Evolutionary conservation across 1,140 invertebrate genomes (phyloP).

Genomic region (Ectropis grisescens): DNA sequence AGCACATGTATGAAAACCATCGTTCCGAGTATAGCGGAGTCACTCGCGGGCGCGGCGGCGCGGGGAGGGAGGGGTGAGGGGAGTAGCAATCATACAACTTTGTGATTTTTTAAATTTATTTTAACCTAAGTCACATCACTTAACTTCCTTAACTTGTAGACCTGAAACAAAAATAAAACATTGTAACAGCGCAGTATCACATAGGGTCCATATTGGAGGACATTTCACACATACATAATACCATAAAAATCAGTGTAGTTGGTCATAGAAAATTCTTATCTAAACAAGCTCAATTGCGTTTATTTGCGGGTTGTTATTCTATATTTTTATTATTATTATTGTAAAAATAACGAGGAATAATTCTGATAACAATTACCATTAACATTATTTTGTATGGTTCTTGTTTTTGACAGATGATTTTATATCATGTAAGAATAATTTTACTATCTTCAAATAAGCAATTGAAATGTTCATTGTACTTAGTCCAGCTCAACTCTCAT

Average conservation of each 20-base stretch:
- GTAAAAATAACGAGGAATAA: no score
- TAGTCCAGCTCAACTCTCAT: no score
- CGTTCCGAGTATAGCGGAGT: not conserved
- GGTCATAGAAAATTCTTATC: not conserved
- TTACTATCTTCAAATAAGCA: no score
- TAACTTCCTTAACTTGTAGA: slow-evolving; percentile 87
- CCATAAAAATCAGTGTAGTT: not conserved
- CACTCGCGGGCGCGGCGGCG: not conserved
- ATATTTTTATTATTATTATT: no score
- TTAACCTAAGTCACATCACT: slow-evolving; percentile 67
- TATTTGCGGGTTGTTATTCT: no score
- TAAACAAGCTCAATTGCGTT: not conserved
- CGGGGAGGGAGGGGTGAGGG: not conserved
- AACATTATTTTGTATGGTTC: no score
- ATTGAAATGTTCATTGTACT: no score
- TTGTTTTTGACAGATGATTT: no score
- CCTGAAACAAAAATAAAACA: slow-evolving; percentile 70
- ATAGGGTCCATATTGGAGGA: no score
- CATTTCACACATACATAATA: not conserved
- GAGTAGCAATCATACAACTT: not conserved
- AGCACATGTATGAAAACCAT: no score
- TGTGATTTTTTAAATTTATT: slow-evolving; percentile 28
- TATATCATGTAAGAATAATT: no score
- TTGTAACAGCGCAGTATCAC: not conserved
- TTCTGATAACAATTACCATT: no score